A percentile compares a stretch with the other conserved stretches of the same genome.
These are phyloP conservation scores for Nineta flava DNA, from an alignment of 2,888 invertebrate species.

Conservation along the genomic window DNA sequence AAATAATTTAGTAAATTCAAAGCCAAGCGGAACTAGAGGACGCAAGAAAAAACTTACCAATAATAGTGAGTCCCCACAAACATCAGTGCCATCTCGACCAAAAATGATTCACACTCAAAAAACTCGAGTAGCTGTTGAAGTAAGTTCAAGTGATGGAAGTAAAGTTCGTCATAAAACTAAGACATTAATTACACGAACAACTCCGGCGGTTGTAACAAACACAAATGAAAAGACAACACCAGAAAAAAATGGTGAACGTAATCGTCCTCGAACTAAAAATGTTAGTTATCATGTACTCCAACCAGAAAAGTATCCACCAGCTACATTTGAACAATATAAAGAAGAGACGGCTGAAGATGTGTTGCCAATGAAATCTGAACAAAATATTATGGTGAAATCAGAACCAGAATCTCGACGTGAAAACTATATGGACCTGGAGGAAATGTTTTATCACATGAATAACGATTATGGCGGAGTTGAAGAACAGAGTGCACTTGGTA, in stretches of 20 bases:
- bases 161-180: slow-evolving; percentile 38
- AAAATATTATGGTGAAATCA: slow-evolving; percentile 13
- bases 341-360: slow-evolving; percentile 20
- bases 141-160: slow-evolving; percentile 29
- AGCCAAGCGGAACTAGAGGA: slow-evolving; percentile 18
- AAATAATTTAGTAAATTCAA: slow-evolving; percentile 29
- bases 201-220: slow-evolving; percentile 24
- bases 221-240: slow-evolving; percentile 21
- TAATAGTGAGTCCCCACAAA: slow-evolving; percentile 15
- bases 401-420: slow-evolving; percentile 10
- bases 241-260: slow-evolving; percentile 26
- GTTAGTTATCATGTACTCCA: slow-evolving; percentile 42
- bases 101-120: slow-evolving; percentile 68
- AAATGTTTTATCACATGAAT: slow-evolving; percentile 5
- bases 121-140: slow-evolving; percentile 33
- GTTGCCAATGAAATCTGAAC: slow-evolving; percentile 15
- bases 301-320: slow-evolving; percentile 32
- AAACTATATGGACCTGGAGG: slow-evolving; percentile 20
- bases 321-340: slow-evolving; percentile 29
- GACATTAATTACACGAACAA: slow-evolving; percentile 36
- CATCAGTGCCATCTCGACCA: slow-evolving; percentile 37
- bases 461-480: slow-evolving; percentile 9
- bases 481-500: slow-evolving; percentile 5
- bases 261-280: slow-evolving; percentile 45
- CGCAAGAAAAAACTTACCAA: slow-evolving; percentile 20